Evolutionary conservation across 2,113 vertebrate species (phyloP).

Genomic region (Rhadina sibilatrix): DNA sequence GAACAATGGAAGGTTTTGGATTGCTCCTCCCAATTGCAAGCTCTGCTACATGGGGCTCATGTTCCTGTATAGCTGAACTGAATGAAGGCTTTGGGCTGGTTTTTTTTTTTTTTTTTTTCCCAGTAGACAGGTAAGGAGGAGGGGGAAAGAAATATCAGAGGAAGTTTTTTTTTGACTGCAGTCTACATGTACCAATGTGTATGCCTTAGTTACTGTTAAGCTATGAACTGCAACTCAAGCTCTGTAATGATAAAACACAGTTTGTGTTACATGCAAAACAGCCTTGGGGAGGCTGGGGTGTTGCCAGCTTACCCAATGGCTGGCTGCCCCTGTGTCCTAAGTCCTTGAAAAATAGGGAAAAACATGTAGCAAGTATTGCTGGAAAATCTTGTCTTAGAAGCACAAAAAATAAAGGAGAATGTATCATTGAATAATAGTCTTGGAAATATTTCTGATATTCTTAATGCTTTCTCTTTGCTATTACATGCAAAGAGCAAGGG

Average conservation of each 20-base stretch:
- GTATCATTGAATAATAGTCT: not conserved
- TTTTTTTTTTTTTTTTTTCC: not conserved
- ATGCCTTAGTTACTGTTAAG: not conserved
- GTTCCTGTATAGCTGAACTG: not conserved
- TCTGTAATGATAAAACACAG: not conserved
- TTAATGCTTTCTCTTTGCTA: not conserved
- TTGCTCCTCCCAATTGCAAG: not conserved
- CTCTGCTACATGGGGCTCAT: not conserved
- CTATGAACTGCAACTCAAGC: not conserved
- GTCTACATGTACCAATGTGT: not conserved
- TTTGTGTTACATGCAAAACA: not conserved
- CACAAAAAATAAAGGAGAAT: constrained; percentile 37
- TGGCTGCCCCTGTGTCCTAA: not conserved
- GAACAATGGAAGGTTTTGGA: not conserved
- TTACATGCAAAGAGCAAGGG: not conserved
- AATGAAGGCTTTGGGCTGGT: not conserved
- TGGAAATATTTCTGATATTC: not conserved
- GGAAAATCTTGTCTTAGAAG: constrained; percentile 3
- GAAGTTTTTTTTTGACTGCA: not conserved
- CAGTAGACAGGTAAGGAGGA: not conserved
- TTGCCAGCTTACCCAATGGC: not conserved
- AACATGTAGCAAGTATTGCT: not conserved
- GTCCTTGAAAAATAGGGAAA: not conserved
- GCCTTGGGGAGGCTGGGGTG: not conserved
- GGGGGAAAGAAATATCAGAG: not conserved